These are phyloP conservation scores for Hoplodrina blanda DNA, from an alignment of 2,888 invertebrate genomes.

Conservation along the genomic window DNA sequence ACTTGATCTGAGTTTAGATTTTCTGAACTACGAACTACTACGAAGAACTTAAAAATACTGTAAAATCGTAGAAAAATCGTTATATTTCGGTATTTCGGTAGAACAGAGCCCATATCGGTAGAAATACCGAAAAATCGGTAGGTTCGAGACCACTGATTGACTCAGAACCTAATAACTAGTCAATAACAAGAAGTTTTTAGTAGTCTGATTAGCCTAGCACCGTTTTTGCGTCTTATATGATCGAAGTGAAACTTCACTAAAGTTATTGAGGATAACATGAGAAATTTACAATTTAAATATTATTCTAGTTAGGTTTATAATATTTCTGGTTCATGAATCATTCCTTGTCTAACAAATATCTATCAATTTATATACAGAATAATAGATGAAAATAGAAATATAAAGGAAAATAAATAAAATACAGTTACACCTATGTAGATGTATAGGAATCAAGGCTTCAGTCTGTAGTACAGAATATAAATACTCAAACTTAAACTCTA, in stretches of 20 bases:
- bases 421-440: background rate
- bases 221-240: conserved; percentile 18
- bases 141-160: too few relatives aligned
- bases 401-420: background rate
- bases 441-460: background rate
- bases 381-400: background rate
- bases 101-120: too few relatives aligned
- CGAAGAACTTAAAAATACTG: too few relatives aligned
- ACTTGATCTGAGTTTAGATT: too few relatives aligned
- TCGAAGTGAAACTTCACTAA: conserved; percentile 8
- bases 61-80: too few relatives aligned
- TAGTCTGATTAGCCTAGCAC: conserved; percentile 4
- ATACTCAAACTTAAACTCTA: background rate
- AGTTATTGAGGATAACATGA: conserved; percentile 16
- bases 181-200: conserved; percentile 12
- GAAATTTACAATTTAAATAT: conserved; percentile 7
- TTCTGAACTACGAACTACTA: too few relatives aligned
- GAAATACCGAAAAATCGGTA: too few relatives aligned
- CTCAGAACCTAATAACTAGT: background rate
- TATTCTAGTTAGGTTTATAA: background rate
- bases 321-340: conserved; percentile 27
- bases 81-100: too few relatives aligned
- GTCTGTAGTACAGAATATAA: background rate
- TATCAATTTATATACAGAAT: background rate
- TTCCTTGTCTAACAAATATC: background rate